Conservation (phyloP, 2,888 invertebrate genomes). For the Chloromyia formosa region DNA sequence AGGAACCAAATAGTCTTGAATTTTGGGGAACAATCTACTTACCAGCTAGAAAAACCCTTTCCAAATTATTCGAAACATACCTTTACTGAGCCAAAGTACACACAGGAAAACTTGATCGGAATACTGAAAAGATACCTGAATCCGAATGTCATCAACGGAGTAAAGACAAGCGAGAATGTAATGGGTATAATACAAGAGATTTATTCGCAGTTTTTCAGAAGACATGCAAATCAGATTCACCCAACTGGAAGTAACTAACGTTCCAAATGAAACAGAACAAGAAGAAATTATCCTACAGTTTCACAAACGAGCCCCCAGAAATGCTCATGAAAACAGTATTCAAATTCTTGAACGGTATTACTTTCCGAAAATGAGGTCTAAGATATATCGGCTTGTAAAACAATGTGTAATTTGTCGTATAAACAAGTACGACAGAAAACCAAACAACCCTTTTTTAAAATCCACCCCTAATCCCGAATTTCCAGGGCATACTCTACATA, state of each 20-base stretch:
- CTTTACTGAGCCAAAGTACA: conserved; percentile 6
- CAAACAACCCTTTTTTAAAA: conserved; percentile 32
- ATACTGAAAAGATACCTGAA: conserved; percentile 28
- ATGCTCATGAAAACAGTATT: conserved; percentile 27
- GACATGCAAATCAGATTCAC: neutral
- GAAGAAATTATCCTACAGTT: neutral
- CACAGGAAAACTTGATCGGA: neutral
- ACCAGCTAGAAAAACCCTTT: neutral
- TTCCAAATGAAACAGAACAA: neutral
- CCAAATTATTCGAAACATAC: neutral
- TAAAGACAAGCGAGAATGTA: neutral
- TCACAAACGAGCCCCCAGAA: conserved; percentile 38
- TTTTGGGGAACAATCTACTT: neutral
- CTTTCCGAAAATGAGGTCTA: conserved; percentile 43
- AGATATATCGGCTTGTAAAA: conserved; percentile 32
- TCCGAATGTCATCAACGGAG: conserved; percentile 11
- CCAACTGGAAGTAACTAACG: neutral
- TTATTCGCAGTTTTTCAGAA: neutral
- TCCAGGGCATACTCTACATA: conserved; percentile 43
- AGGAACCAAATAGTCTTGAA: conserved; percentile 16
- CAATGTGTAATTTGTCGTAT: conserved; percentile 11
- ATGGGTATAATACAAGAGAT: conserved; percentile 12
- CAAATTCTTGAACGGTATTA: conserved; percentile 41
- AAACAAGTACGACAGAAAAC: conserved; percentile 42
- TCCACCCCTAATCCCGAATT: conserved; percentile 44